phyloP scores from a whole-genome alignment of 1,140 invertebrate species.

The Holcopasites calliopsidis region DNA sequence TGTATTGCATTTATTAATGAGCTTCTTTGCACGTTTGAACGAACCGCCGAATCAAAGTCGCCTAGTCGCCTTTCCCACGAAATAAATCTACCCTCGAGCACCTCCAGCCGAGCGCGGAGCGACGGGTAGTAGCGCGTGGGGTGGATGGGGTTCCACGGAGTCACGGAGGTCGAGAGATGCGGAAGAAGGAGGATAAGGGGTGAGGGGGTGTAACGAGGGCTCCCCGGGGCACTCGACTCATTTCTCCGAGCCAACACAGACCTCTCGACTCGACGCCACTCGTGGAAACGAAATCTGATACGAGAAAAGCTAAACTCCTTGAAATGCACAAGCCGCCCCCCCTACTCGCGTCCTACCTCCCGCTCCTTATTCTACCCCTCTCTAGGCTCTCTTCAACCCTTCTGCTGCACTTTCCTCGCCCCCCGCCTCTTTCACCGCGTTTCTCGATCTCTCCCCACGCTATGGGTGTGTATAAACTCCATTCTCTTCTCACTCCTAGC shows the following conservation, averaged over 20 bases:
- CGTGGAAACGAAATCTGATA: slow-evolving; percentile 73
- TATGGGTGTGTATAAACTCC: slow-evolving; percentile 11
- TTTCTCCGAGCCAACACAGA: slow-evolving; percentile 70
- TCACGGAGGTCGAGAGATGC: slow-evolving; percentile 36
- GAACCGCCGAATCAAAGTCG: slow-evolving; percentile 9
- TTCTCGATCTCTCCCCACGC: not conserved
- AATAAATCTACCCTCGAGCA: slow-evolving; percentile 51
- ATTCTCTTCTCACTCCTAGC: slow-evolving; percentile 22
- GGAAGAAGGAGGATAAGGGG: not conserved
- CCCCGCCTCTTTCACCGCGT: not conserved
- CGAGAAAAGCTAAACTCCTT: slow-evolving; percentile 74
- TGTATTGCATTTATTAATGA: not conserved
- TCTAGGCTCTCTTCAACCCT: slow-evolving; percentile 14
- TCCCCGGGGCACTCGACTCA: slow-evolving; percentile 70
- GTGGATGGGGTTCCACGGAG: not conserved
- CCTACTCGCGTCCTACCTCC: slow-evolving; percentile 35
- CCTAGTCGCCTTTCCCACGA: slow-evolving; percentile 7
- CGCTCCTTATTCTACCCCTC: slow-evolving; percentile 17
- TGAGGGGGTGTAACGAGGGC: slow-evolving; percentile 34
- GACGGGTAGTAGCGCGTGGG: not conserved
- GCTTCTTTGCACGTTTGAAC: slow-evolving; percentile 1
- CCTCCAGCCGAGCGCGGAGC: not conserved
- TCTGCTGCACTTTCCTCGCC: slow-evolving; percentile 12
- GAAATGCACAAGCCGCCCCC: slow-evolving; percentile 67
- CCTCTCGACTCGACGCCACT: slow-evolving; percentile 72